Conservation (phyloP, 2,113 vertebrate genomes). For the Brienomyrus longianalis region DNA sequence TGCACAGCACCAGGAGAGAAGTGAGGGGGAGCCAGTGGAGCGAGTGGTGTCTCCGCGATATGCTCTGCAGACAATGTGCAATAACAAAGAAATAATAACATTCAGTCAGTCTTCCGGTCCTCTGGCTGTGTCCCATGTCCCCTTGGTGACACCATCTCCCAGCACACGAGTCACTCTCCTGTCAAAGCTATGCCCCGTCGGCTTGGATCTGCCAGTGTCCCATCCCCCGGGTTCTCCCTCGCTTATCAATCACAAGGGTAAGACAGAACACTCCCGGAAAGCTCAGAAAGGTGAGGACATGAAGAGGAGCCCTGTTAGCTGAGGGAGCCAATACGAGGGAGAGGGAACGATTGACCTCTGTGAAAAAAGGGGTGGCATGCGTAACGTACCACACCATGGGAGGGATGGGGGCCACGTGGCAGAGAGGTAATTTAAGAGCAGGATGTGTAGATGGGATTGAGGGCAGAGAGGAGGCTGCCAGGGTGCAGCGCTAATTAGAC, state of each 20-base stretch:
- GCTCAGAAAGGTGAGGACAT: slow-evolving; percentile 9
- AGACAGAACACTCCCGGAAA: slow-evolving; percentile 21
- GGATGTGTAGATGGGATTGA: slow-evolving; percentile 52
- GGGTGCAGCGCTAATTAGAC: slow-evolving; percentile 58
- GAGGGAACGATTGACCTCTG: slow-evolving; percentile 38
- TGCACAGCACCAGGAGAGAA: not conserved
- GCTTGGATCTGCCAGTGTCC: not conserved
- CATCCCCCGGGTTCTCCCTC: not conserved
- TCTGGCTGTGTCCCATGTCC: not conserved
- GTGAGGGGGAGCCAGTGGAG: not conserved
- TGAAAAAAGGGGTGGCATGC: slow-evolving; percentile 19
- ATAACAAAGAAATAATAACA: not conserved
- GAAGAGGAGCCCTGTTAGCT: slow-evolving; percentile 26
- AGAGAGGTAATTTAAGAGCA: slow-evolving; percentile 58
- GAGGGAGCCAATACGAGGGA: slow-evolving; percentile 24
- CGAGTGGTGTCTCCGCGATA: not conserved
- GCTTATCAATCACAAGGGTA: slow-evolving; percentile 13
- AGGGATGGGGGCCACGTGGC: slow-evolving; percentile 39
- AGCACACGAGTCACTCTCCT: not conserved
- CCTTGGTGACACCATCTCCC: not conserved
- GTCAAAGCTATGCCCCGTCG: not conserved
- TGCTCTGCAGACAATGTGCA: not conserved
- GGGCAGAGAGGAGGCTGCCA: slow-evolving; percentile 47
- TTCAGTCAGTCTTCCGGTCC: not conserved
- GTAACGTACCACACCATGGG: not conserved